Conservation (phyloP, 35 echinoderm and acorn worm genomes). For the Ophiothrix spiculata region DNA sequence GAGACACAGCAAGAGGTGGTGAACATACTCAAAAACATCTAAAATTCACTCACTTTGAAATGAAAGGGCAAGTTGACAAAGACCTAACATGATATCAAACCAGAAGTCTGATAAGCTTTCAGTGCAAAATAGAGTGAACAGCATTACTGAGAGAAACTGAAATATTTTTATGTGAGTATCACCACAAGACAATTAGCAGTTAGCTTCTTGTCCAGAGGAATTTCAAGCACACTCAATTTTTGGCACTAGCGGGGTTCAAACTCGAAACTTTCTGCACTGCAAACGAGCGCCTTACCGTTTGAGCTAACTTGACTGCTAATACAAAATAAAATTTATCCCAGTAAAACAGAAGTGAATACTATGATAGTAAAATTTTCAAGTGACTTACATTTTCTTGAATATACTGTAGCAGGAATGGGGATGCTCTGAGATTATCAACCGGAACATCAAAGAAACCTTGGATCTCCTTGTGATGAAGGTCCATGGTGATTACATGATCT, state of each 20-base stretch:
- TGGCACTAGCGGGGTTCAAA: not conserved
- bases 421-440: constrained; percentile 94
- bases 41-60: too few species aligned
- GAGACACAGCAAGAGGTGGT: too few species aligned
- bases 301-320: not conserved
- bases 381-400: constrained; percentile 94
- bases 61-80: too few species aligned
- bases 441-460: constrained; percentile 98
- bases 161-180: too few species aligned
- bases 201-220: not conserved
- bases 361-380: not conserved
- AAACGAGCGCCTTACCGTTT: too few species aligned
- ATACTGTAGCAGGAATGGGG: constrained; percentile 94
- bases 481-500: constrained; percentile 94
- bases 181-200: too few species aligned
- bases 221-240: not conserved
- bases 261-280: not conserved
- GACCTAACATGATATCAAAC: too few species aligned
- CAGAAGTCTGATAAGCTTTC: too few species aligned
- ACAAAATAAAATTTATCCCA: not conserved
- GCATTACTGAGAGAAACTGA: too few species aligned
- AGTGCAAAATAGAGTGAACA: too few species aligned
- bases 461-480: constrained; percentile 97
- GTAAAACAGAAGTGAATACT: not conserved
- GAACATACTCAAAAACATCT: too few species aligned